Evolutionary conservation across 2,797 vertebrate species (phyloP), one percentile per base, ranked within the genome.

Genomic region (Artibeus jamaicensis): DNA sequence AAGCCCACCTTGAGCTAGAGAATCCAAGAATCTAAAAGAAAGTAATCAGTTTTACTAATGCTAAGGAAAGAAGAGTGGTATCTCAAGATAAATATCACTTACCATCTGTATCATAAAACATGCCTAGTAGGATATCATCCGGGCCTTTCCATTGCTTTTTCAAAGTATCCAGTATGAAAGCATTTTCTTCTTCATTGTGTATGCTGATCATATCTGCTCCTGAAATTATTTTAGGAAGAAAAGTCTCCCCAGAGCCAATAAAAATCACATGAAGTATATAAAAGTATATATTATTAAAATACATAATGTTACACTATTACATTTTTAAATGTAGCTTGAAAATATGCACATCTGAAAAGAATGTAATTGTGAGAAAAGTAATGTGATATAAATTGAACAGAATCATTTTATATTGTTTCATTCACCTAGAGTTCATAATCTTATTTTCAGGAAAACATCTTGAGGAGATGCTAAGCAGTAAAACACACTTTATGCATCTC

Each of bases 41-140:
- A 71, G 24, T 76, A 26, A 24, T 50, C 67, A 79, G 26, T 86
- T 71, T 83, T 86, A 59, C 24, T 77, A 73, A 82, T 10, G 50
- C 53, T 90, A 83, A 84, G 48, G 4, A 11, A 22, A n/a, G 48
- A 84, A 65, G 46, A 73, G 10, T 78, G 18, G 24, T 46, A 1
- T 79, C 37, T 42, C 9, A 79, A 70, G 48, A 46, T 71, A 93
- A 96, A 48, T 68, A 74, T 44, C 55, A 97, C 98, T 99, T 98
- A 99, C 99, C 98, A 91, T 99, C 98, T 90, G 98, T 98, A 95
- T 99, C 98, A 96, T 98, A 99, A 98, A 98, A 99, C 98, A 99
- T 98, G 95, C 99, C 99, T 90, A 99, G 98, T 97, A 99, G 98
- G 74, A 99, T 93, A 53, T 98, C 98, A 89, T 98, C 98, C 1